Conservation (phyloP, 1,140 invertebrate genomes). For the Micrasema minimum region DNA sequence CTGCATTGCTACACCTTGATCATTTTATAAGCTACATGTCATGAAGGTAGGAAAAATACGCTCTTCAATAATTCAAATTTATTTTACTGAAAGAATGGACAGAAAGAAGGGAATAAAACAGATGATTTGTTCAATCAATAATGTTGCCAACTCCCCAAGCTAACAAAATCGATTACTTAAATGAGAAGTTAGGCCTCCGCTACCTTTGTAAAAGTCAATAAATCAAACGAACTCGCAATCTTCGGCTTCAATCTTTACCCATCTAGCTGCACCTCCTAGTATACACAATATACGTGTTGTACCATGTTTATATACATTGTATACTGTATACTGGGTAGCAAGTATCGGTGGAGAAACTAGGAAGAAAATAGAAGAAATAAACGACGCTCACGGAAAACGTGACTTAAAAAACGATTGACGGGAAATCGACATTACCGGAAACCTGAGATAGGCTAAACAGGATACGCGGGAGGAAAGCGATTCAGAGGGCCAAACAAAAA, state of each 20-base stretch:
- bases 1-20: no score
- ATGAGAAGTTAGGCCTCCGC: conserved; percentile 25
- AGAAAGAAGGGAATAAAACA: not conserved
- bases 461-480: conserved; percentile 9
- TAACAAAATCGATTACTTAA: conserved; percentile 33
- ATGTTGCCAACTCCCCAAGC: not conserved
- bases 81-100: not conserved
- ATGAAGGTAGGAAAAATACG: no score
- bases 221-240: conserved; percentile 49
- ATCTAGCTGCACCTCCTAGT: conserved; percentile 16
- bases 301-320: no score
- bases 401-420: conserved; percentile 46
- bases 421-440: conserved; percentile 41
- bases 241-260: conserved; percentile 37
- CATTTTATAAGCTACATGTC: no score
- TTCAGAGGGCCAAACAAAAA: conserved; percentile 43
- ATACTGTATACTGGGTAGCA: no score
- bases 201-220: conserved; percentile 41
- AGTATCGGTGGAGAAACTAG: conserved; percentile 18
- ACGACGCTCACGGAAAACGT: conserved; percentile 36
- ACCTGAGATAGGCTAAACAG: conserved; percentile 28
- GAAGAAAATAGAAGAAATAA: conserved; percentile 20
- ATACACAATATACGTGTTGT: no score
- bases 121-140: not conserved
- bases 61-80: no score